A percentile compares a stretch with the other conserved stretches of the same genome.
These are phyloP conservation scores for Dissostichus mawsoni DNA, from an alignment of 2,113 vertebrate species.

Conservation along the genomic window DNA sequence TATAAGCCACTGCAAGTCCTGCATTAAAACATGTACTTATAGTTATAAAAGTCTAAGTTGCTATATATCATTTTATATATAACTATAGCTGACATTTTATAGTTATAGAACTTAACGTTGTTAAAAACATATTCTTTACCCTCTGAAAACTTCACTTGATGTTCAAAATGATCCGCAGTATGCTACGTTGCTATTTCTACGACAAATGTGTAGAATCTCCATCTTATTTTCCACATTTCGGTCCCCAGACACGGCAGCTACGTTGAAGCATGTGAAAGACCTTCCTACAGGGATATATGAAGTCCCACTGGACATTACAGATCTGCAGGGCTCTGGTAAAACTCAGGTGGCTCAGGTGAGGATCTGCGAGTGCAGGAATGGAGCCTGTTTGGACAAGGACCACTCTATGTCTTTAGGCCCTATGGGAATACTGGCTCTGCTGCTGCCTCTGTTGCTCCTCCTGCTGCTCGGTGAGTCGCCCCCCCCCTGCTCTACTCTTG, in stretches of 20 bases:
- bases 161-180: neutral
- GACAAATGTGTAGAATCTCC: neutral
- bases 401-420: slow-evolving; percentile 80
- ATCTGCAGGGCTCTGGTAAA: slow-evolving; percentile 81
- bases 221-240: neutral
- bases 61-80: too few species aligned
- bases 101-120: too few species aligned
- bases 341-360: slow-evolving; percentile 68
- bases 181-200: neutral
- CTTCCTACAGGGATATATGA: slow-evolving; percentile 75
- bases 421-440: slow-evolving; percentile 88
- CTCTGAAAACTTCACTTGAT: neutral
- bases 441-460: slow-evolving; percentile 85
- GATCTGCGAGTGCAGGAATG: slow-evolving; percentile 75
- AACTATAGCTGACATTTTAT: too few species aligned
- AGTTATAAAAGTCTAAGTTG: too few species aligned
- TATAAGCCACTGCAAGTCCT: neutral
- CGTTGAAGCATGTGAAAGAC: slow-evolving; percentile 69
- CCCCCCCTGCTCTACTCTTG: neutral
- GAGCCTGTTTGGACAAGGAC: slow-evolving; percentile 15
- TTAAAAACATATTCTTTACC: too few species aligned
- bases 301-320: slow-evolving; percentile 82
- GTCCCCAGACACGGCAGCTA: slow-evolving; percentile 79
- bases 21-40: neutral
- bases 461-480: slow-evolving; percentile 88